Percentiles rank a stretch among this genome's conserved stretches.
Evolutionary conservation across 2,888 invertebrate genomes (phyloP).

Genomic region (Drosophila paramelanica): DNA sequence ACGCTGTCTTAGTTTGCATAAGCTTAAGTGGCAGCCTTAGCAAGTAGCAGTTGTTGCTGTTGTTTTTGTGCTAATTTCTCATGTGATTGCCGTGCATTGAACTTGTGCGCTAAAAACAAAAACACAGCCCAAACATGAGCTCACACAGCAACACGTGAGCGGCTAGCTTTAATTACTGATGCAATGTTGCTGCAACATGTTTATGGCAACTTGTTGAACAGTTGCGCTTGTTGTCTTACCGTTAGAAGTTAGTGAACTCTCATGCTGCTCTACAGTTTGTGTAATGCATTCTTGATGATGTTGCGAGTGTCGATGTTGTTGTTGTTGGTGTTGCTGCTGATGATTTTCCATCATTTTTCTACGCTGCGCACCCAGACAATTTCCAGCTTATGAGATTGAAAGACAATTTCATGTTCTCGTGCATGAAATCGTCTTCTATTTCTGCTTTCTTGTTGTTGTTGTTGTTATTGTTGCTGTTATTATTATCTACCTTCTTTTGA

Average conservation of each 20-base stretch:
- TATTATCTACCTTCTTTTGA: constrained; percentile 58
- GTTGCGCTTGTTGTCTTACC: constrained; percentile 44
- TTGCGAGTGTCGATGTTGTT: constrained; percentile 31
- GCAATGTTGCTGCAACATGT: constrained; percentile 76
- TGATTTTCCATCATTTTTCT: constrained; percentile 61
- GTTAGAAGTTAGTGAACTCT: constrained; percentile 70
- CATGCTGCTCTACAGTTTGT: constrained; percentile 21
- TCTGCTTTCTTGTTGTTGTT: constrained; percentile 13
- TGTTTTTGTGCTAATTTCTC: constrained; percentile 74
- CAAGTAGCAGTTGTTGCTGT: constrained; percentile 32
- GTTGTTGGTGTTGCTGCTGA: constrained; percentile 42
- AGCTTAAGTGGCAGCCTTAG: constrained; percentile 45
- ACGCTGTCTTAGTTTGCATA: constrained; percentile 66
- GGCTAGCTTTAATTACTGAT: constrained; percentile 62
- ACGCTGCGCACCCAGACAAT: constrained; percentile 42
- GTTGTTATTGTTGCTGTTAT: constrained; percentile 31
- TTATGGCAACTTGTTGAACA: constrained; percentile 70
- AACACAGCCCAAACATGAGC: constrained; percentile 17
- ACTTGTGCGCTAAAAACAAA: constrained; percentile 71
- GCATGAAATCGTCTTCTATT: constrained; percentile 61
- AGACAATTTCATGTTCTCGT: constrained; percentile 56
- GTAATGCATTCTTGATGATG: constrained; percentile 41
- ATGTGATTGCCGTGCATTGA: constrained; percentile 71
- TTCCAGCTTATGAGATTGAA: constrained; percentile 54
- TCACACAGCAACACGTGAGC: constrained; percentile 31